Conservation (phyloP, 2,888 invertebrate genomes). For the Portevinia maculata region DNA sequence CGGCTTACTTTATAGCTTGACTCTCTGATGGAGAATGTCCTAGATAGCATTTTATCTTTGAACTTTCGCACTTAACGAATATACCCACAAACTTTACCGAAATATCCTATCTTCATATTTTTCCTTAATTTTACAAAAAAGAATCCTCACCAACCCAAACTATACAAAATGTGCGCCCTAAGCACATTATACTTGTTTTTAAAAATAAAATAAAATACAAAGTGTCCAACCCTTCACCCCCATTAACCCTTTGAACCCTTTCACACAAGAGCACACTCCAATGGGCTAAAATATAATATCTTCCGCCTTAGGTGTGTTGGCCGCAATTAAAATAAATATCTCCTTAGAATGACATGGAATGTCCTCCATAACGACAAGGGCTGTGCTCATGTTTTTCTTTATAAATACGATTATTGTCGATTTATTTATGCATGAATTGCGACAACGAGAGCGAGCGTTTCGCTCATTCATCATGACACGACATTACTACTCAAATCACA, state of each 20-base stretch:
- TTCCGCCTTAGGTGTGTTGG: conserved; percentile 59
- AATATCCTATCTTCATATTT: no score
- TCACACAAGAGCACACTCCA: conserved; percentile 17
- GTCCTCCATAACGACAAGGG: conserved; percentile 7
- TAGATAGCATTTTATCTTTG: no score
- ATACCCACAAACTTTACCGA: no score
- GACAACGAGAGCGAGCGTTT: conserved; percentile 24
- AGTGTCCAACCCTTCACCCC: not conserved
- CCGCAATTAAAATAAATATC: conserved; percentile 66
- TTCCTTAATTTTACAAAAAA: no score
- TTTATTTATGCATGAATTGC: conserved; percentile 69
- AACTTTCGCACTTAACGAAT: no score
- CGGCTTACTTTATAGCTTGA: no score
- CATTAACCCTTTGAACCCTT: conserved; percentile 3
- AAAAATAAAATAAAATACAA: not conserved
- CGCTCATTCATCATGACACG: conserved; percentile 64
- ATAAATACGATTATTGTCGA: conserved; percentile 61
- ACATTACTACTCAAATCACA: conserved; percentile 64
- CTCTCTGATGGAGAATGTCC: no score
- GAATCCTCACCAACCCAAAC: no score
- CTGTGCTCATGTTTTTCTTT: conserved; percentile 29
- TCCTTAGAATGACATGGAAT: conserved; percentile 36
- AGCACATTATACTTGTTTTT: not conserved
- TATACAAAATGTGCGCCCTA: not conserved
- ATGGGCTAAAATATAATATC: conserved; percentile 24